Evolutionary conservation across 1,140 invertebrate genomes (phyloP).

Genomic region (Lordiphosa mommai): DNA sequence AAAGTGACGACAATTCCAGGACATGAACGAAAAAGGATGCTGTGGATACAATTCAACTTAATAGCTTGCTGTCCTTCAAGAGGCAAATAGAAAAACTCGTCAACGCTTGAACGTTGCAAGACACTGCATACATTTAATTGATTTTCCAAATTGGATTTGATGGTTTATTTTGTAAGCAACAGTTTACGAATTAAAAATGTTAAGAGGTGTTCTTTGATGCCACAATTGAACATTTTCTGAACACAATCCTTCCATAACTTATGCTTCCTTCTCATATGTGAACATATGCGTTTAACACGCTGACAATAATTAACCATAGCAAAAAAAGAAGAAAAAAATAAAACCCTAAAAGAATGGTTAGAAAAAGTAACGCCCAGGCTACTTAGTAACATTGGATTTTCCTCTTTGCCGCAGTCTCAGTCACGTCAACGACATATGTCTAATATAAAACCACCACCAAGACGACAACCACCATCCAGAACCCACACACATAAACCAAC

Average conservation of each 20-base stretch:
- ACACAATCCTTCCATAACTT: not conserved
- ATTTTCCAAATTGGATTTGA: too few relatives aligned
- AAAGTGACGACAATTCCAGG: too few relatives aligned
- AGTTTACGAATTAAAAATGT: too few relatives aligned
- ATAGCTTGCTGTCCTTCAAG: too few relatives aligned
- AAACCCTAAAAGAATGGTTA: conserved; percentile 24
- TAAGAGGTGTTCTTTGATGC: not conserved
- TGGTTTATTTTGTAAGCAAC: too few relatives aligned
- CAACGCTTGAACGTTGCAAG: too few relatives aligned
- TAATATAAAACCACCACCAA: conserved; percentile 55
- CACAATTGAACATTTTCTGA: not conserved
- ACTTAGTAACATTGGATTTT: conserved; percentile 46
- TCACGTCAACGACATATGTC: conserved; percentile 70
- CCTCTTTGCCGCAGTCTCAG: conserved; percentile 36
- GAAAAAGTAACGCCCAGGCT: conserved; percentile 54
- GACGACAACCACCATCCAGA: not conserved
- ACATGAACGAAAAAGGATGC: too few relatives aligned
- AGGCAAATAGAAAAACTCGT: too few relatives aligned
- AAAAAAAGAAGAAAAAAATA: conserved; percentile 40
- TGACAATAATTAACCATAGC: conserved; percentile 67
- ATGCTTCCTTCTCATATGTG: conserved; percentile 31
- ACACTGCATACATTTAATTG: too few relatives aligned
- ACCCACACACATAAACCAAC: conserved; percentile 19
- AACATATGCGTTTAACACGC: conserved; percentile 56
- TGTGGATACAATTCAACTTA: too few relatives aligned